A percentile compares a stretch with the other conserved stretches of the same genome.
Conservation (phyloP, 2,113 vertebrate species). For the Brachirus orientalis region DNA sequence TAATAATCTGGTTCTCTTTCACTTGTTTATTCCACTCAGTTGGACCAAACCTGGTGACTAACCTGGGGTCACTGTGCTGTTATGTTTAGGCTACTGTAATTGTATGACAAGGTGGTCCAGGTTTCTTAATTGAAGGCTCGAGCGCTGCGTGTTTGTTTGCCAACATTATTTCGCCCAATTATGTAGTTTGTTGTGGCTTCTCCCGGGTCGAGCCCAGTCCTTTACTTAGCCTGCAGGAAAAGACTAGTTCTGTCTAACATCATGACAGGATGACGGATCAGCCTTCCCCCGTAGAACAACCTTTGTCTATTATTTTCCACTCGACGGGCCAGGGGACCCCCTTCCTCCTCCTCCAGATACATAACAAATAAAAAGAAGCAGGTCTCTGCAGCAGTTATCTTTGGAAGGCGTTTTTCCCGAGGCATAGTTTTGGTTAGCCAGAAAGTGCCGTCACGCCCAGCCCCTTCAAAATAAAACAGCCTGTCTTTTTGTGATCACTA, state of each 20-base stretch:
- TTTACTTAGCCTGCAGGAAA: slow-evolving; percentile 68
- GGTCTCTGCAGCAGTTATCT: slow-evolving; percentile 80
- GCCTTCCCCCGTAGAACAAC: slow-evolving; percentile 73
- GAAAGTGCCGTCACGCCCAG: slow-evolving; percentile 76
- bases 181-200: slow-evolving; percentile 63
- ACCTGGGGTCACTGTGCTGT: neutral
- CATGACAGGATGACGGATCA: slow-evolving; percentile 74
- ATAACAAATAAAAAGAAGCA: slow-evolving; percentile 49
- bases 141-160: slow-evolving; percentile 51
- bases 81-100: slow-evolving; percentile 27
- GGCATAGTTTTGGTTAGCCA: slow-evolving; percentile 83
- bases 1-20: too few species aligned
- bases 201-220: slow-evolving; percentile 43
- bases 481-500: slow-evolving; percentile 68
- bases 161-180: slow-evolving; percentile 61
- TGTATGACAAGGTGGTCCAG: slow-evolving; percentile 39
- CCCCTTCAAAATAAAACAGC: slow-evolving; percentile 73
- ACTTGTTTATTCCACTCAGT: too few species aligned
- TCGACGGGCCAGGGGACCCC: slow-evolving; percentile 66
- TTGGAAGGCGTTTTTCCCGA: slow-evolving; percentile 76
- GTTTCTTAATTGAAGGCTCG: slow-evolving; percentile 28
- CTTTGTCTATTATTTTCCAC: slow-evolving; percentile 83
- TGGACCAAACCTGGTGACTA: too few species aligned
- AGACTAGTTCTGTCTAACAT: slow-evolving; percentile 60
- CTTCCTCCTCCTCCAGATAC: slow-evolving; percentile 26